Evolutionary conservation across 2,888 invertebrate species (phyloP), one percentile per base, ranked within the genome.

Genomic region (Tillus elongatus): DNA sequence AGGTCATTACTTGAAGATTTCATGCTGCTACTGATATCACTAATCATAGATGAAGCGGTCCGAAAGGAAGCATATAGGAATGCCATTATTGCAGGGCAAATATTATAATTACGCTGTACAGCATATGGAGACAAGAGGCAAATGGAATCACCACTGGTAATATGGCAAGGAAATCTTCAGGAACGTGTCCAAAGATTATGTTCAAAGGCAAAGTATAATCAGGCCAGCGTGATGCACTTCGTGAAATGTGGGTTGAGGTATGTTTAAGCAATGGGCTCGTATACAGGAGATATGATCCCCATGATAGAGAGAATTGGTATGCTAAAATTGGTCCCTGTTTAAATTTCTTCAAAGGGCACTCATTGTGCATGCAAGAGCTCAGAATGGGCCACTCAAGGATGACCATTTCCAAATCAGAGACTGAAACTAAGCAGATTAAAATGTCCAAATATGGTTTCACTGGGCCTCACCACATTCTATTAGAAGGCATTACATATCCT

Each of bases 401-500:
- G 24, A n/a, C n/a, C 6, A 40, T 33, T 26, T 26, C 31, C 12
- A 29, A 37, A 6, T 26, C 11, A 11, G 39, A 33, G 13, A 13
- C 19, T 1, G 34, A 24, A 15, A 4, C 8, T 4, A 4, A 13
- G 12, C 16, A 14, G 4, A 1, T 36, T 1, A 15, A 16, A 13
- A 15, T 42, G 1, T 12, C 13, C 1, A 33, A 30, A 16, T 44
- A 42, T 36, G 44, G 41, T 0, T 13, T 44, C 4, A 9, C 9
- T 10, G 39, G 41, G 3, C 3, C 8, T 1, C 41, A 41, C 24
- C 39, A 41, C n/a, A 14, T 44, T 2, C 13, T 42, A 11, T 9
- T 43, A 2, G 40, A 40, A 15, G 43, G 43, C 2, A n/a, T 14
- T 3, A 37, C 37, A n/a, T 43, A 16, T 13, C 40, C 40, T 2